Evolutionary conservation across 2,113 vertebrate species (phyloP), one percentile per base, ranked within the genome.

Genomic region (Hoplias malabaricus): DNA sequence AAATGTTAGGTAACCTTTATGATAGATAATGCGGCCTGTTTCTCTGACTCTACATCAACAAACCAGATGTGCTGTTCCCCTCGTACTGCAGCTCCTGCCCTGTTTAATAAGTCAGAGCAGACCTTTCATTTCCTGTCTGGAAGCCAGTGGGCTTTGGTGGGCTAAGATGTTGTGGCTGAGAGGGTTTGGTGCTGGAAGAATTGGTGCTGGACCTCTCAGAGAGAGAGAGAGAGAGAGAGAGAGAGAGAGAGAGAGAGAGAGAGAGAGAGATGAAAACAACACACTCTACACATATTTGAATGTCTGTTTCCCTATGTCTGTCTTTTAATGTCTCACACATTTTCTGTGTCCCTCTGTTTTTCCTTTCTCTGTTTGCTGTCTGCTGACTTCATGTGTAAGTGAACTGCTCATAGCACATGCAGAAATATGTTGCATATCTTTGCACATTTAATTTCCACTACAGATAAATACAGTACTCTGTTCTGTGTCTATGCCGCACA

Each of bases 81-180:
- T 59, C 72, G 31, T 78, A 38, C 54, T 48, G 50, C 33, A 21
- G 36, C 46, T 74, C 66, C 38, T 46, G 34, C 50, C 43, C 10
- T 61, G 66, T 72, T 81, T 74, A 78, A 69, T 67, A 57, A 67
- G 33, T 54, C 43, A 69, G 63, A 48, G 34, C 34, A 70, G 43
- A 27, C 36, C 31, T 61, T 76, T 82, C 61, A 75, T 76, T 79
- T 79, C 66, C 77, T 79, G 31, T 46, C 33, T 9, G 25, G 38
- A 78, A 69, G 65, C 80, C 43, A 19, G 25, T 42, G 34, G 57
- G 56, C 19, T 78, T 65, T 43, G 48, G 23, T 27, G 27, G 62
- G 23, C 65, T 62, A 25, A 43, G 61, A 75, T 25, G 43, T 33
- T 34, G 11, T 46, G 11, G 33, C 50, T 69, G 38, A 77, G 50